These are phyloP conservation scores for Halcyon leucocephala DNA, from an alignment of 2,797 vertebrate genomes.

Conservation along the genomic window DNA sequence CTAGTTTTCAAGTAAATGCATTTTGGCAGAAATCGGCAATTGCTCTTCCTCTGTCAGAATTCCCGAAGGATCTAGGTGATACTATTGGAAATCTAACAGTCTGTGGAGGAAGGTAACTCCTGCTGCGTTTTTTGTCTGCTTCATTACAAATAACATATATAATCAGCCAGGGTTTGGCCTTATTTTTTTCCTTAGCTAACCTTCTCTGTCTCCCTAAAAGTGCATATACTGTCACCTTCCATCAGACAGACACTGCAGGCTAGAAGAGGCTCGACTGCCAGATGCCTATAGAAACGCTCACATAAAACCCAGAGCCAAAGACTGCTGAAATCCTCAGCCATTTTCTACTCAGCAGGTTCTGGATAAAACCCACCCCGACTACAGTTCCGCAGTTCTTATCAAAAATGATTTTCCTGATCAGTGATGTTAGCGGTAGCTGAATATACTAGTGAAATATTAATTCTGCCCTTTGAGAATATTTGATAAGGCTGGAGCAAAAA, in stretches of 20 bases:
- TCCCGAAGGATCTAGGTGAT: not conserved
- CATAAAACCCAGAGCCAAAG: not conserved
- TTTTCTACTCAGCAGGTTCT: not conserved
- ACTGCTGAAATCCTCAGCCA: not conserved
- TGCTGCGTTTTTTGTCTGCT: not conserved
- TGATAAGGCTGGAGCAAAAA: not conserved
- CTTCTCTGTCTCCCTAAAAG: not conserved
- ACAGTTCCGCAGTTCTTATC: not conserved
- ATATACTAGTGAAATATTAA: conserved; percentile 31
- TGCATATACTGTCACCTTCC: not conserved
- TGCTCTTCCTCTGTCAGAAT: not conserved
- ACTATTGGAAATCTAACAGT: not conserved
- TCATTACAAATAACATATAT: not conserved
- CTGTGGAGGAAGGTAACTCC: not conserved
- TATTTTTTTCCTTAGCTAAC: not conserved
- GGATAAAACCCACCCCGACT: not conserved
- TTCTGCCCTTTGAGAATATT: conserved; percentile 3
- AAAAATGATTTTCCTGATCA: not conserved
- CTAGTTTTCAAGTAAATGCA: not conserved
- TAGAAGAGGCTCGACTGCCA: not conserved
- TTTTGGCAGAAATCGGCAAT: not conserved
- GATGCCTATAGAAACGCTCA: not conserved
- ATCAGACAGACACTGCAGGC: not conserved
- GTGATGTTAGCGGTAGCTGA: not conserved
- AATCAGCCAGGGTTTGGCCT: not conserved